A percentile compares a stretch with the other conserved stretches of the same genome.
Evolutionary conservation across 2,113 vertebrate species (phyloP).

Genomic region (Ameiurus melas): DNA sequence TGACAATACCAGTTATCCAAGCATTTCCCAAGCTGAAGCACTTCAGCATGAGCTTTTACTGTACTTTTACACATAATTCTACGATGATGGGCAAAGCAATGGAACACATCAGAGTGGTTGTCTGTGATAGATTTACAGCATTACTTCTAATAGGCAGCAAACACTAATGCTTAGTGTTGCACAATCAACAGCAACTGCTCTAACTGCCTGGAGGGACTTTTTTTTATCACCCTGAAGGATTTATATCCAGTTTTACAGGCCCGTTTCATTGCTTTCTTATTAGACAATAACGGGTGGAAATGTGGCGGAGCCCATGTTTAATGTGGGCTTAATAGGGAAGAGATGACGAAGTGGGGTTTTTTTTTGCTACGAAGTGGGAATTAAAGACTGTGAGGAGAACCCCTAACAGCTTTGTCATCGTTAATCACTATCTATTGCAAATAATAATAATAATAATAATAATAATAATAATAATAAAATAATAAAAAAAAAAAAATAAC

Average conservation of each 20-base stretch:
- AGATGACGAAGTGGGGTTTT: no score
- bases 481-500: no score
- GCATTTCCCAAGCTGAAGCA: neutral
- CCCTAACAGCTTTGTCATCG: conserved; percentile 47
- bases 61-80: neutral
- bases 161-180: conserved; percentile 47
- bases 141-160: conserved; percentile 46
- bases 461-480: no score
- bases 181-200: conserved; percentile 57
- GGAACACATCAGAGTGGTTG: neutral
- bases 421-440: conserved; percentile 40
- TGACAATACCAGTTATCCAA: neutral
- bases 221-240: conserved; percentile 57
- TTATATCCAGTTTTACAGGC: conserved; percentile 57
- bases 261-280: conserved; percentile 59
- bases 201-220: conserved; percentile 54
- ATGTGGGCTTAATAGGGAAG: conserved; percentile 38
- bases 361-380: conserved; percentile 25
- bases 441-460: neutral
- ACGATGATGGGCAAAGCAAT: conserved; percentile 12
- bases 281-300: conserved; percentile 55
- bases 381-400: conserved; percentile 44
- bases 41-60: neutral
- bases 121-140: conserved; percentile 41
- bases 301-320: conserved; percentile 39